Evolutionary conservation across 2,888 invertebrate genomes (phyloP).

Genomic region (Xanthia icteritia): DNA sequence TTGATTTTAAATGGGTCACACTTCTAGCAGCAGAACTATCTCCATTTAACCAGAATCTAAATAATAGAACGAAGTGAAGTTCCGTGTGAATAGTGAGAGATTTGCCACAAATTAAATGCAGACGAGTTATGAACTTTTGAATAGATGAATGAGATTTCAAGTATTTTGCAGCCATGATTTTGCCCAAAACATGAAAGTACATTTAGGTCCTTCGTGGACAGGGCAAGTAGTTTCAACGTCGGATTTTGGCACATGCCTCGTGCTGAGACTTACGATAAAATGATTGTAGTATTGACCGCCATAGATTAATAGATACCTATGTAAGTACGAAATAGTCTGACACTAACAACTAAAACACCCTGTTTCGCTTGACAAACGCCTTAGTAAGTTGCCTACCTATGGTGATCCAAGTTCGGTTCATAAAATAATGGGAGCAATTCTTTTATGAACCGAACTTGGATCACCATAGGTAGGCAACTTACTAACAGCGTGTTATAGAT

Average conservation of each 20-base stretch:
- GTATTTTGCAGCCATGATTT: neutral
- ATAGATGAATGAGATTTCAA: neutral
- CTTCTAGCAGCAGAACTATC: neutral
- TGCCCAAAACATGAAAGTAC: neutral
- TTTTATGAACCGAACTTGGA: neutral
- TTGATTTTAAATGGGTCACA: too few species aligned
- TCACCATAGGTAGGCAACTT: neutral
- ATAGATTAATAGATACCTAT: neutral
- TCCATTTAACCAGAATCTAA: neutral
- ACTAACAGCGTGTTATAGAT: neutral
- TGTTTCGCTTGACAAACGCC: neutral
- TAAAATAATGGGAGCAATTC: neutral
- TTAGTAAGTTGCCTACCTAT: too few species aligned
- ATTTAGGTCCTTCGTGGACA: neutral
- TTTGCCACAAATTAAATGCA: neutral
- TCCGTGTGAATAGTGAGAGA: neutral
- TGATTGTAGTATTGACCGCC: neutral
- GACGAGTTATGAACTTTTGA: neutral
- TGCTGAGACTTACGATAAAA: neutral
- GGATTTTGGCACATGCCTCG: neutral
- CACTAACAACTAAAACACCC: neutral
- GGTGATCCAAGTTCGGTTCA: too few species aligned
- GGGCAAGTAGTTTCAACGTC: neutral
- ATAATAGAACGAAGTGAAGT: neutral
- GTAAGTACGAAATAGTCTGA: neutral